Evolutionary conservation across 2,888 invertebrate genomes (phyloP), one percentile per base, ranked within the genome.

Genomic region (Eupelmus urozonus): DNA sequence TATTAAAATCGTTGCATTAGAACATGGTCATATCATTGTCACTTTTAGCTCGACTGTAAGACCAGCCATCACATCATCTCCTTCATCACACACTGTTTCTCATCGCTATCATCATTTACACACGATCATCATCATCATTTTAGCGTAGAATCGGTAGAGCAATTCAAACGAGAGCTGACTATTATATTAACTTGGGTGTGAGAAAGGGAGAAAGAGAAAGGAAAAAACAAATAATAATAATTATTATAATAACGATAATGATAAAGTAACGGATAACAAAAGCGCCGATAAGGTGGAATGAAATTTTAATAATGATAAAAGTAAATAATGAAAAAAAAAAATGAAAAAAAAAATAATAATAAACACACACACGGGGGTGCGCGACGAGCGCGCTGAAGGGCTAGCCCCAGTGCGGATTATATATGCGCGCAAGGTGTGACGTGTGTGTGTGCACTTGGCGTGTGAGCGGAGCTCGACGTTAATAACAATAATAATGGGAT

Each of bases 401-500:
- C 49, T 62, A 65, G 29, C 16, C 55, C 29, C 57, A 55, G 59
- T 45, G 42, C 13, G 51, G 27, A 62, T 53, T 42, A 55, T 23
- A 74, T 60, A 65, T 69, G 63, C 73, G 62, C 74, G 78, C 42
- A 63, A 63, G 45, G 34, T 75, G 62, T 69, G 65, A 59, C 53
- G 60, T 34, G 72, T 49, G 71, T 67, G 59, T 63, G n/a, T n/a
- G n/a, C n/a, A n/a, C n/a, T n/a, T n/a, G 67, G 42, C 72, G 72
- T 71, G 79, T 76, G 60, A 79, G 72, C 67, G 72, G 76, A 63
- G 57, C 70, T 79, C 72, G 70, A 76, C 66, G 60, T 72, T 62
- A 62, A 66, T 80, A 73, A 71, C 66, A 80, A 80, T 80, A 75
- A 77, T 76, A 75, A 78, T 75, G 75, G 80, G 75, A 80, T 75